These are phyloP conservation scores for Hylaea fasciaria DNA, from an alignment of 2,888 invertebrate genomes.

Conservation along the genomic window DNA sequence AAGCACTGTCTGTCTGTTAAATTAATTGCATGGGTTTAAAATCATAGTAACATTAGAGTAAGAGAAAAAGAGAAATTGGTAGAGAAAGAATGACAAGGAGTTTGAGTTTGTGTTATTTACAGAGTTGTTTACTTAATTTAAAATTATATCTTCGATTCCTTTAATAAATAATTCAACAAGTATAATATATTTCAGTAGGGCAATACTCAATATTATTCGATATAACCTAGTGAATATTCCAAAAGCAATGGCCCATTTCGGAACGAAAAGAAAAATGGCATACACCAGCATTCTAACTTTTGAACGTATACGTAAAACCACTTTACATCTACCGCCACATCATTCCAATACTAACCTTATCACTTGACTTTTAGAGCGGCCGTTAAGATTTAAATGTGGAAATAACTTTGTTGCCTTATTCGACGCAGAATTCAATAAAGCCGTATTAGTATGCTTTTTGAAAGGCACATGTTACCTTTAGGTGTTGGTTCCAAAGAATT, in stretches of 20 bases:
- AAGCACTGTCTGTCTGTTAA: too few species aligned
- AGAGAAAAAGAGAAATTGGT: too few species aligned
- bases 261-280: constrained; percentile 52
- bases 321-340: constrained; percentile 16
- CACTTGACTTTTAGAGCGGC: background rate
- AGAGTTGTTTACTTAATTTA: too few species aligned
- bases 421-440: constrained; percentile 22
- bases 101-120: too few species aligned
- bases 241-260: constrained; percentile 44
- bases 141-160: background rate
- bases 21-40: too few species aligned
- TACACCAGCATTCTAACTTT: constrained; percentile 56
- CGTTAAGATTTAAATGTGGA: constrained; percentile 15
- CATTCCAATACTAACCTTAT: constrained; percentile 11
- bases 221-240: constrained; percentile 14
- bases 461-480: constrained; percentile 55
- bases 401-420: constrained; percentile 25
- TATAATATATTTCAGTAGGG: background rate
- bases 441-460: constrained; percentile 30
- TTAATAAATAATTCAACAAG: background rate
- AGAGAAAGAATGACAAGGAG: too few species aligned
- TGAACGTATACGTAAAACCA: constrained; percentile 48
- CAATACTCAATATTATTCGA: background rate
- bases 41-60: too few species aligned
- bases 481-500: constrained; percentile 55